Base-by-base conservation (phyloP, 2,113 vertebrate genomes). In the Rattus rattus region DNA sequence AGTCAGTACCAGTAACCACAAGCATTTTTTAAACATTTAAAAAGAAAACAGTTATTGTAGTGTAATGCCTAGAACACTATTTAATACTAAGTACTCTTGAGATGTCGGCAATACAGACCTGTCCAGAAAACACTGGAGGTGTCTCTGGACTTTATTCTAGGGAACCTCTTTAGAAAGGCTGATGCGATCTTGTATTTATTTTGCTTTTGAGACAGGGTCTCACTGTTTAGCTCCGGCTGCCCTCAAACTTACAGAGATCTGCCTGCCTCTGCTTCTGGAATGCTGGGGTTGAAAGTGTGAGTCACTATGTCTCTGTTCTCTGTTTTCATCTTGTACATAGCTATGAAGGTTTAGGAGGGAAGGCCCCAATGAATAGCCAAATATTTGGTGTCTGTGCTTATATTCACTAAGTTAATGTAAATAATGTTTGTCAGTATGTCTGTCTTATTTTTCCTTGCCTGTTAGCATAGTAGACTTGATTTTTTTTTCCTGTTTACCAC, bases 11-110 rank as follows among this genome's bases (percentile, higher is more conserved):
- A 87, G 17, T 33, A 65, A 33, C 36, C 75, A 76, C 28, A 19
- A 94, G 49, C 19, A 76, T 85, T 47, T 56, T 85, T 77, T n/a
- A 10, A 43, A 85, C 77, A 33, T 61, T 75, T 30, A 88, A 79
- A 87, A 79, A 76, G 16, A 65, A 47, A 75, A 81, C 49, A 85
- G 24, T 39, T 76, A 79, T 70, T 77, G 77, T 67, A 77, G 49
- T 86, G 30, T 24, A 49, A 77, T 39, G 14, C n/a, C 47, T 85
- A 12, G 9, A 49, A 86, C 14, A 69, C 59, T 59, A 69, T 56
- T n/a, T 17, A 77, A 36, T 91, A n/a, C 36, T 77, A 16, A 91
- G 39, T 76, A 76, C 24, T 91, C 39, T 95, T 95, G 43, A 77
- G 49, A 43, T 73, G 28, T 47, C 67, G 36, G 7, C 67, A 43